These are phyloP conservation scores for Nomada flava DNA, from an alignment of 2,888 invertebrate species.

Conservation along the genomic window DNA sequence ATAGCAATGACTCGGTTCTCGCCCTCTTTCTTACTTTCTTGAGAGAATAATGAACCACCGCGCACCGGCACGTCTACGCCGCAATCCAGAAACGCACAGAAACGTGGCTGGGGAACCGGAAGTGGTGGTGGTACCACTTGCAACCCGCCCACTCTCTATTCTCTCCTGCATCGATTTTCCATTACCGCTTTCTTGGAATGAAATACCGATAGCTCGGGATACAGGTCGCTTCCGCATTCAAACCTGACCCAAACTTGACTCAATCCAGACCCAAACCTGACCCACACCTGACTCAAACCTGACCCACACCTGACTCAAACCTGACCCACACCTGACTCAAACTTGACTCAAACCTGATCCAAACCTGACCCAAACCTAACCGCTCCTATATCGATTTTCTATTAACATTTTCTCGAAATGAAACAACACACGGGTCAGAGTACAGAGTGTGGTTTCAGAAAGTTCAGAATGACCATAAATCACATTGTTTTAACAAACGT, in stretches of 20 bases:
- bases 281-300: too few relatives aligned
- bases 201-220: too few relatives aligned
- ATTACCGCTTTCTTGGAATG: too few relatives aligned
- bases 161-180: neutral
- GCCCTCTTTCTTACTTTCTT: constrained; percentile 58
- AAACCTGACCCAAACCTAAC: too few relatives aligned
- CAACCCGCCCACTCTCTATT: neutral
- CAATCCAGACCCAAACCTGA: too few relatives aligned
- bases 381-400: too few relatives aligned
- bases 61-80: constrained; percentile 34
- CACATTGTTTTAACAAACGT: constrained; percentile 1
- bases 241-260: too few relatives aligned
- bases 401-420: neutral
- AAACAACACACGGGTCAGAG: neutral
- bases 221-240: too few relatives aligned
- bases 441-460: neutral
- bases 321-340: too few relatives aligned
- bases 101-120: constrained; percentile 42
- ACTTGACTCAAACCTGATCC: too few relatives aligned
- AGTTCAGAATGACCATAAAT: neutral
- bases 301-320: too few relatives aligned
- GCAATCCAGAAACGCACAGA: constrained; percentile 55
- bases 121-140: constrained; percentile 17
- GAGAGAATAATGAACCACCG: constrained; percentile 42
- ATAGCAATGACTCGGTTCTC: constrained; percentile 77